These are phyloP conservation scores for Cebidichthys violaceus DNA, from an alignment of 2,113 vertebrate genomes.

Conservation along the genomic window DNA sequence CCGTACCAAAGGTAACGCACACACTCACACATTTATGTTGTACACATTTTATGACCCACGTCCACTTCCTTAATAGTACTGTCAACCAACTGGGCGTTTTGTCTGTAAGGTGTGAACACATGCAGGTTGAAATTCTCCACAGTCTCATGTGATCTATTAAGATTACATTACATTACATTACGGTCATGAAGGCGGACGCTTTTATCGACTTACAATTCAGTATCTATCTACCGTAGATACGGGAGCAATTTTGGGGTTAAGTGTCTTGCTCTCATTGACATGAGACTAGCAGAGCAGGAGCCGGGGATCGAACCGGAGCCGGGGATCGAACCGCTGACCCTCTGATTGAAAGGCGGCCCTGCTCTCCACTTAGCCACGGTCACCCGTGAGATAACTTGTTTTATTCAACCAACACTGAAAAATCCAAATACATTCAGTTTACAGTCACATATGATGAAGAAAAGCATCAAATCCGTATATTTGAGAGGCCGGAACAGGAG, in stretches of 20 bases:
- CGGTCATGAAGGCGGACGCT: too few species aligned
- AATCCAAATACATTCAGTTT: neutral
- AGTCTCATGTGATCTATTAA: neutral
- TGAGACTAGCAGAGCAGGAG: too few species aligned
- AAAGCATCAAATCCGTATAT: neutral
- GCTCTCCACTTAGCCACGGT: too few species aligned
- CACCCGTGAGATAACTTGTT: too few species aligned
- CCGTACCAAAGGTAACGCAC: slow-evolving; percentile 56
- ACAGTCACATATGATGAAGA: neutral
- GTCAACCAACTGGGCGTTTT: neutral
- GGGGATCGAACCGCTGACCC: too few species aligned
- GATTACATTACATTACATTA: too few species aligned
- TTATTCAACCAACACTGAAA: neutral
- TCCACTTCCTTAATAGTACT: neutral
- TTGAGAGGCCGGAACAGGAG: neutral
- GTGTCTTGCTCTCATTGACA: too few species aligned
- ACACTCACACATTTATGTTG: slow-evolving; percentile 6
- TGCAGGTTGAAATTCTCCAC: neutral
- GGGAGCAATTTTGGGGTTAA: too few species aligned
- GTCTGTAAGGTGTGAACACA: neutral
- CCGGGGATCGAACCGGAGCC: too few species aligned
- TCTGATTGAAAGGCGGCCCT: too few species aligned
- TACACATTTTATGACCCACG: neutral
- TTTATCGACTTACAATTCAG: too few species aligned
- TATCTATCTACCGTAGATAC: too few species aligned